Base-by-base conservation (phyloP, 2,113 vertebrate genomes). In the Nycticorax nycticorax region DNA sequence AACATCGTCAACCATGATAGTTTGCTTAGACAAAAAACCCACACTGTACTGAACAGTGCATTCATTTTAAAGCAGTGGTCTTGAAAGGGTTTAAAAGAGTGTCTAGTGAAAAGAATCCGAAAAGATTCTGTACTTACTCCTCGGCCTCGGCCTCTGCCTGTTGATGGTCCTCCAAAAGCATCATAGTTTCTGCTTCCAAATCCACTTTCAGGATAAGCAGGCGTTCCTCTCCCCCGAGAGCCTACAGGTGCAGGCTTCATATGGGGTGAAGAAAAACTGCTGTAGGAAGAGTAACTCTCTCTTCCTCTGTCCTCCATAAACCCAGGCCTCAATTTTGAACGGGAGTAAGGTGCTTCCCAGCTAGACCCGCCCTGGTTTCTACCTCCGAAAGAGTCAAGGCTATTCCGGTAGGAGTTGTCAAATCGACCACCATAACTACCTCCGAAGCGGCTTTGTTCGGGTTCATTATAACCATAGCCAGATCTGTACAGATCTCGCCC, bases 71-170 rank as follows among this genome's bases (percentile, higher is more conserved):
- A 98, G 97, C 97, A 98, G 98, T 96, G 98, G 98, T 98, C 98
- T 98, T 98, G 97, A 98, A 98, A 98, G 98, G 98, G 98, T 98
- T 98, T 98, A 98, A 98, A 98, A 98, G 98, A 98, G 98, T 98
- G 98, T 98, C 98, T 98, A 98, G 98, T 98, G 98, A 98, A 99
- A 98, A 99, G 98, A 99, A 99, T 99, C 98, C 98, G 98, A 98
- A 98, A 98, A 98, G 98, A 98, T 98, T 98, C 98, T 98, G 98
- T 98, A 99, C 98, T 98, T 99, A 99, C 99, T 98, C 98, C 98
- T 98, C 98, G 98, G 98, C 98, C 98, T 98, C 98, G 98, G 98
- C 98, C 98, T 99, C 98, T 98, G 97, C 98, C 98, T 98, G 98
- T 98, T 98, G 98, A 98, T 98, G 98, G 98, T 98, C 98, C 98